These are phyloP conservation scores for Cinclus cinclus DNA, from an alignment of 2,113 vertebrate species.

Conservation along the genomic window DNA sequence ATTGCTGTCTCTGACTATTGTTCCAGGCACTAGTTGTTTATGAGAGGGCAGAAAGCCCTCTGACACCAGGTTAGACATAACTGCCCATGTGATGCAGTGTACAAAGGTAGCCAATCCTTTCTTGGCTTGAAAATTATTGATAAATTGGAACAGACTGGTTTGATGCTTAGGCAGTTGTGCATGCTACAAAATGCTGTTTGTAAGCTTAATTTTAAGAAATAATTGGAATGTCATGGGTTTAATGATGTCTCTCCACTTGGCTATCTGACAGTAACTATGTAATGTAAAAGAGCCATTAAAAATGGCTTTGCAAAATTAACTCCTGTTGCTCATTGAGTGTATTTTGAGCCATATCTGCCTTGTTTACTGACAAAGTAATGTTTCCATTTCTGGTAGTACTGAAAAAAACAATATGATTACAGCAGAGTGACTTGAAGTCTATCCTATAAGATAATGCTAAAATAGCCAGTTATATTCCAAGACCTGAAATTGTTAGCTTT, in stretches of 20 bases:
- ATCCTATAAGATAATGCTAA: background rate
- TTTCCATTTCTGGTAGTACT: constrained; percentile 14
- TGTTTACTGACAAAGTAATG: constrained; percentile 43
- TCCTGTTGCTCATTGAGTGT: constrained; percentile 23
- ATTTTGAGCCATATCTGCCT: constrained; percentile 54
- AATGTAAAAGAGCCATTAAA: constrained; percentile 59
- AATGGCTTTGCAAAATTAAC: constrained; percentile 63
- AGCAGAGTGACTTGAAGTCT: background rate
- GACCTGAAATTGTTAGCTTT: constrained; percentile 32
- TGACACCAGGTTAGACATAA: background rate
- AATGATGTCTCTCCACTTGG: constrained; percentile 62
- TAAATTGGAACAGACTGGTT: background rate
- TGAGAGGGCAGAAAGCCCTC: background rate
- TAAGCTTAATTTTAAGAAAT: constrained; percentile 64
- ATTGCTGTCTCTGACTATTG: background rate
- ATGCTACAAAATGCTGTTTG: constrained; percentile 16
- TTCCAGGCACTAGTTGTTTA: background rate
- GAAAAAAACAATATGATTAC: background rate
- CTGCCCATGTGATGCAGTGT: background rate
- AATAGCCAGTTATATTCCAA: constrained; percentile 47
- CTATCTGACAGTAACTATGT: constrained; percentile 56
- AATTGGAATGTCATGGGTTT: constrained; percentile 66
- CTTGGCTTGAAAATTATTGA: constrained; percentile 5
- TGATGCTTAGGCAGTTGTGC: constrained; percentile 5
- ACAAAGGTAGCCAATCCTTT: background rate